Base-by-base conservation (phyloP, 2,113 vertebrate species). In the Pyxicephalus adspersus region DNA sequence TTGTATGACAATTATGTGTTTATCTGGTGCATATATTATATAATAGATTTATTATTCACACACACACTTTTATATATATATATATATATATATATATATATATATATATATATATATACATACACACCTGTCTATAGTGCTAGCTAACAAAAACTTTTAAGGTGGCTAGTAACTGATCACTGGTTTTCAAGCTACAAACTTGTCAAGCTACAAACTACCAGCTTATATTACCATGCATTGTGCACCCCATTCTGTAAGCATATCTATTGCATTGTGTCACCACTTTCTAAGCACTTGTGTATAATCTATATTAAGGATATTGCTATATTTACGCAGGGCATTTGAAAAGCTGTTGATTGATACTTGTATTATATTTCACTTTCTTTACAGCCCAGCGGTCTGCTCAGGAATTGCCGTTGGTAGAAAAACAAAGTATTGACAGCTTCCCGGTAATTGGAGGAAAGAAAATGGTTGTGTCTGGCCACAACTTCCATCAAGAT, bases 401-500 rank as follows among this genome's bases (percentile, higher is more conserved):
- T 1, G 97, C 97, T 75, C 97, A 99, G 90, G 97, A 99, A 89
- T 92, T 99, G 90, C 97, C 97, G 73, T 92, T 98, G 79, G 96
- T 99, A 87, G 97, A 99, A 89, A 98, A 97, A 87, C 96, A 98
- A 90, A 98, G 95, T 28, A 76, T 92, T 6, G 96, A 97, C 85
- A 97, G 95, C 86, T 96, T 92, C 87, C 92, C 94, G 0, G 95
- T 95, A 83, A 89, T 87, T 0, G 97, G 97, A 19, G 97, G 97
- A 65, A 97, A 97, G 87, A 96, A 94, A 93, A 96, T 99, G 93
- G 85, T 98, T 28, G 89, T 99, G 78, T 94, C 89, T 0, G 97
- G 97, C 52, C 97, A 98, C 85, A 99, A 99, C 90, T 98, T 99
- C 84, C 93, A 96, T 76, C 95, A 95, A 18, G 97, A 98, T 86